phyloP scores from a whole-genome alignment of 2,113 vertebrate genomes.

The Emydocephalus ijimae region DNA sequence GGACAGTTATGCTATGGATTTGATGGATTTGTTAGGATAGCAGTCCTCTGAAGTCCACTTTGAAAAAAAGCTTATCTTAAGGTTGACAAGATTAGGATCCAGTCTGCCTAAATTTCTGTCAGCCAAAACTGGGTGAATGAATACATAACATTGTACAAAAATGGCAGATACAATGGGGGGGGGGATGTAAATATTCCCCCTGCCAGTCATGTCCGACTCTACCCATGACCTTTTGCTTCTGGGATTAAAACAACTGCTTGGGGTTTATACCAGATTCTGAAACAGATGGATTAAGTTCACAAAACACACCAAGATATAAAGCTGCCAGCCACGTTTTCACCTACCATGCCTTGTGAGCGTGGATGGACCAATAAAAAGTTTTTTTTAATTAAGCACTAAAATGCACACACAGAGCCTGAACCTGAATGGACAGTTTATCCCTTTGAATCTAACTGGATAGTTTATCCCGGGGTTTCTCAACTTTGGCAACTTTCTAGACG shows the following conservation, averaged over 20 bases:
- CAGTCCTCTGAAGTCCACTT: not conserved
- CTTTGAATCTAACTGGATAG: not conserved
- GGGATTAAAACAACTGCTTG: not conserved
- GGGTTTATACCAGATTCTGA: not conserved
- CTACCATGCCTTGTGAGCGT: not conserved
- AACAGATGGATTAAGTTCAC: not conserved
- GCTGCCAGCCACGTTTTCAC: not conserved
- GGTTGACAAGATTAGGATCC: not conserved
- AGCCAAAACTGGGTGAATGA: not conserved
- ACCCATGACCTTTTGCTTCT: not conserved
- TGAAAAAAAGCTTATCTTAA: not conserved
- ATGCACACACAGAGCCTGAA: not conserved
- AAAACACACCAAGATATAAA: not conserved
- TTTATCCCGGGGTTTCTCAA: not conserved
- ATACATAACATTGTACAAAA: not conserved
- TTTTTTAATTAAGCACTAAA: not conserved
- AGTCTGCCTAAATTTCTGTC: not conserved
- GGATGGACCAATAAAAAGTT: not conserved
- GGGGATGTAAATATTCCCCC: not conserved
- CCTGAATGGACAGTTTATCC: not conserved
- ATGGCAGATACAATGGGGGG: not conserved
- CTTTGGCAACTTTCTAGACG: not conserved
- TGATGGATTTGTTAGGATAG: not conserved
- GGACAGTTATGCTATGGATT: not conserved
- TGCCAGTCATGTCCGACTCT: not conserved